Base-by-base conservation (phyloP, 1,140 invertebrate genomes). In the Yoshiicerus persimilis region DNA sequence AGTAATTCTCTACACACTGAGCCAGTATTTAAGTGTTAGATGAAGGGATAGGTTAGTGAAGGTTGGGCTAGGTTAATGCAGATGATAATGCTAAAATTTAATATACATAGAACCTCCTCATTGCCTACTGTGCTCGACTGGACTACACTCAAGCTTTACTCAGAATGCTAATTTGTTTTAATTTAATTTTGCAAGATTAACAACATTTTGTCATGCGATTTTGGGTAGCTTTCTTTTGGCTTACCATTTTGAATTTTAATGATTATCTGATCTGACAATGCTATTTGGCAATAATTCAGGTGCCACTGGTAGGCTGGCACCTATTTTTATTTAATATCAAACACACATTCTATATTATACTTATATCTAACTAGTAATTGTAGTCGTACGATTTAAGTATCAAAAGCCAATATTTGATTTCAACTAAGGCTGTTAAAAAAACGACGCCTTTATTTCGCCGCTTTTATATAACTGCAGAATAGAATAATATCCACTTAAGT, bases 91-190 rank as follows among this genome's bases (percentile, higher is more conserved):
- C 36, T 32, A 77, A 36, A 34, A 77, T 47, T 47, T 13, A 47
- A 47, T 13, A 47, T 47, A 47, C 41, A n/a, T 66, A 80, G 75
- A 80, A 80, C 66, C 66, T 30, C 66, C 66, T 70, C 25, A 80
- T 80, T 80, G 16, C 75, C 75, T 38, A 80, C 75, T 80, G 75
- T 80, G 75, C 75, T 80, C 75, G 75, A 34, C 75, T 34, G 75
- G 75, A 80, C 75, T 80, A n/a, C 20, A 36, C 30, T 34, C 32
- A 36, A 20, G 75, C 20, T 80, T 80, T 80, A 80, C 75, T 38
- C 30, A 36, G 75, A 80, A 80, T 80, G 34, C 32, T 36, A 80
- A 80, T 34, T 32, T 32, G 8, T 80, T 56, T 56, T 56, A 80
- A 34, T 34, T 80, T 80, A 34, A 80, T 80, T 80, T 36, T 80